These are phyloP conservation scores for Hydractinia echinata DNA, from an alignment of 30 jellyfish, hydroid and myxozoan genomes.

Conservation along the genomic window DNA sequence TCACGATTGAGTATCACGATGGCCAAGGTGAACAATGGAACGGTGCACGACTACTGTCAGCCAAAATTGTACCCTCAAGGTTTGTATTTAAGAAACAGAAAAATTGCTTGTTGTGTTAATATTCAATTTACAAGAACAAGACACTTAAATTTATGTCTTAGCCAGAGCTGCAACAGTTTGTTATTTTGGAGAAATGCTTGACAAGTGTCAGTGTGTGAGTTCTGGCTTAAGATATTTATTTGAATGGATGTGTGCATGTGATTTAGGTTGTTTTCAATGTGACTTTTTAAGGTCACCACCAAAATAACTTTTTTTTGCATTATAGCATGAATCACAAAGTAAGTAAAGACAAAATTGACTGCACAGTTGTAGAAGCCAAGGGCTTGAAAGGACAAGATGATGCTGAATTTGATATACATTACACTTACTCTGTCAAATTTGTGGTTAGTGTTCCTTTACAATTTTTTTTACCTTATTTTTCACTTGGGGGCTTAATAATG, in stretches of 20 bases:
- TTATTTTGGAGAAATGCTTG: too few relatives aligned
- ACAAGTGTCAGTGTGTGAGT: too few relatives aligned
- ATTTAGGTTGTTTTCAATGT: too few relatives aligned
- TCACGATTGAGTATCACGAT: constrained; percentile 70
- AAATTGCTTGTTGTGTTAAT: background rate
- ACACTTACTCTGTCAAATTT: constrained; percentile 74
- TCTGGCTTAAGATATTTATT: too few relatives aligned
- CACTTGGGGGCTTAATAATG: too few relatives aligned
- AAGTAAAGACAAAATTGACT: background rate
- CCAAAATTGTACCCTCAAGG: constrained; percentile 88
- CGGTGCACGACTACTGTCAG: constrained; percentile 93
- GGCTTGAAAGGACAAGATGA: constrained; percentile 60
- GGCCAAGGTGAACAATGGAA: constrained; percentile 80
- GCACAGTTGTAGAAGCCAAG: constrained; percentile 61
- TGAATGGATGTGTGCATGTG: too few relatives aligned
- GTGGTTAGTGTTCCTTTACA: constrained; percentile 38
- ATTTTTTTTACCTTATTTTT: background rate
- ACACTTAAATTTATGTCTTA: too few relatives aligned
- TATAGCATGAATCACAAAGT: constrained; percentile 42
- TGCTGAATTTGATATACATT: constrained; percentile 46
- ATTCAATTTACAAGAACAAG: too few relatives aligned
- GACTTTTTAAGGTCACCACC: too few relatives aligned
- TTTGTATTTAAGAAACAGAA: background rate
- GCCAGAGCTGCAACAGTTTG: too few relatives aligned
- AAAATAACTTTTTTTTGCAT: background rate